phyloP scores from a whole-genome alignment of 2,113 vertebrate species.

The Oreocharis arfaki region DNA sequence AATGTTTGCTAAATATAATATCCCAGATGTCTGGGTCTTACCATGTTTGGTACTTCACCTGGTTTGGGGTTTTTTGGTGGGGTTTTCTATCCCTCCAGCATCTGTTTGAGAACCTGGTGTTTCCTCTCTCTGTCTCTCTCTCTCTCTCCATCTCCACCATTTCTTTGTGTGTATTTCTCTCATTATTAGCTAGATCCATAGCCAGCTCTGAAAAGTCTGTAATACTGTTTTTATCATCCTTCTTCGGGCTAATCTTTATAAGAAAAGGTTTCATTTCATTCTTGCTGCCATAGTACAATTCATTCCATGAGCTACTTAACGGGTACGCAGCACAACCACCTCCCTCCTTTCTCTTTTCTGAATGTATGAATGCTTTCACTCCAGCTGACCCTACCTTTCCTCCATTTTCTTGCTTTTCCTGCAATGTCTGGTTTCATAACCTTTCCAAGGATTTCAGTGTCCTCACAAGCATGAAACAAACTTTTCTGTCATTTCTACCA shows the following conservation, averaged over 20 bases:
- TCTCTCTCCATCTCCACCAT: background rate
- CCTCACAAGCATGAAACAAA: background rate
- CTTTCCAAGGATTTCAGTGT: background rate
- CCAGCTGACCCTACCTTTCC: background rate
- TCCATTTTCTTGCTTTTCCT: background rate
- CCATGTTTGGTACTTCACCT: background rate
- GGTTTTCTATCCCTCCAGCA: fast-evolving
- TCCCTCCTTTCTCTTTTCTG: background rate
- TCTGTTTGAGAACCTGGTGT: background rate
- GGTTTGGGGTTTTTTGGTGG: background rate
- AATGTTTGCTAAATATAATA: background rate
- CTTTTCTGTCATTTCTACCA: background rate
- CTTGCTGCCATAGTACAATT: background rate
- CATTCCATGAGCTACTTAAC: background rate
- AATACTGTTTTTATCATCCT: background rate
- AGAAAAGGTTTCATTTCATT: background rate
- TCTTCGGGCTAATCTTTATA: background rate
- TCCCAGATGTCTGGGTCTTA: background rate
- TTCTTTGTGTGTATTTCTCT: background rate
- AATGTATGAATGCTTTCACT: background rate
- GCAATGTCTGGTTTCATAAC: background rate
- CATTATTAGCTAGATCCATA: background rate
- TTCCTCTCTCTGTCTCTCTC: background rate
- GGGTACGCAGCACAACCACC: fast-evolving
- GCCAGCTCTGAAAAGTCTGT: background rate